A percentile compares a stretch with the other conserved stretches of the same genome.
Conservation (phyloP, 2,113 vertebrate genomes). For the Lophotis ruficrista region DNA sequence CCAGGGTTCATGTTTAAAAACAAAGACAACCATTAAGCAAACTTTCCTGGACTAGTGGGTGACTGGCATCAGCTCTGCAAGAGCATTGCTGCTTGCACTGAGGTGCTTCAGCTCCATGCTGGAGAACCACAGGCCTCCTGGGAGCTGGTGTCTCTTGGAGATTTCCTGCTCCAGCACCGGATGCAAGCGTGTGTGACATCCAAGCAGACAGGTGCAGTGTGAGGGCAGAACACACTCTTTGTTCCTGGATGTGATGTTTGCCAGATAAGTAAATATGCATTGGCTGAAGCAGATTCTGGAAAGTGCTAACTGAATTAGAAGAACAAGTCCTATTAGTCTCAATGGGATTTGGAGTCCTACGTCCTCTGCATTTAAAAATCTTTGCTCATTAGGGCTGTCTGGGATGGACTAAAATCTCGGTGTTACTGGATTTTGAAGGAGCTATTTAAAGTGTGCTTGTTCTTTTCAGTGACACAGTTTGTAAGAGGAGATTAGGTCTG, state of each 20-base stretch:
- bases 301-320: not conserved
- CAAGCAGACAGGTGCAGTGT: not conserved
- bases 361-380: not conserved
- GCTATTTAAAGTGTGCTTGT: not conserved
- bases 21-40: not conserved
- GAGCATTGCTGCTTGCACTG: accelerated
- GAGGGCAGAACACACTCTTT: not conserved
- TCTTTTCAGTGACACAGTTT: not conserved
- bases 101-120: accelerated
- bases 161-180: not conserved
- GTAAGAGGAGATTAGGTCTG: not conserved
- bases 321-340: not conserved
- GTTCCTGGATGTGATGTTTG: not conserved
- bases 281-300: not conserved
- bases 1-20: not conserved
- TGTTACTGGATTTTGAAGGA: not conserved
- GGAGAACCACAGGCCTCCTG: accelerated
- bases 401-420: not conserved
- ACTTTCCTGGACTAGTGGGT: not conserved
- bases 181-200: accelerated
- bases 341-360: not conserved
- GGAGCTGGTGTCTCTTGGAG: not conserved
- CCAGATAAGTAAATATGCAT: not conserved
- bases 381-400: not conserved
- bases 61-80: not conserved